A percentile compares a stretch with the other conserved stretches of the same genome.
phyloP scores from a whole-genome alignment of 2,888 invertebrate genomes.

The Nephrocerus scutellatus region DNA sequence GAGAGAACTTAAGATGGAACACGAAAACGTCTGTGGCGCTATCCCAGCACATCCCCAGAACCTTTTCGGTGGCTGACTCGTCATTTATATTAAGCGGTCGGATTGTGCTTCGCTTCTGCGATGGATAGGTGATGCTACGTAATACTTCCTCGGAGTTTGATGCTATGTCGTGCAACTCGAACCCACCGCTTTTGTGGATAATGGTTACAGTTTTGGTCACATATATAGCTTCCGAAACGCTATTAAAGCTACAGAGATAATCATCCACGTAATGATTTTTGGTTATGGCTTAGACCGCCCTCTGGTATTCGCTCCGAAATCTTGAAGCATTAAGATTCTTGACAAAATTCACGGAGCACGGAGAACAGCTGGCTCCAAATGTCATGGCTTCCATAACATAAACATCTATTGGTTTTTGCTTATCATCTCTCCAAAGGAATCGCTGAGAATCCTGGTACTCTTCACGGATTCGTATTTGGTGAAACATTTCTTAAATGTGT shows the following conservation, averaged over 20 bases:
- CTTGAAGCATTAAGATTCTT: constrained; percentile 14
- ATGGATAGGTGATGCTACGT: neutral
- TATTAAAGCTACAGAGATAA: constrained; percentile 10
- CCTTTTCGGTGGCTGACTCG: constrained; percentile 10
- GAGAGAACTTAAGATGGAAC: too few species aligned
- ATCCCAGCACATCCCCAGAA: constrained; percentile 26
- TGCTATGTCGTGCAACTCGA: constrained; percentile 7
- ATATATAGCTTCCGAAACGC: constrained; percentile 5
- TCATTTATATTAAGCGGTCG: constrained; percentile 5
- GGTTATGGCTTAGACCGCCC: constrained; percentile 11
- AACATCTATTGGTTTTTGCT: neutral
- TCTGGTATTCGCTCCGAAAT: constrained; percentile 6
- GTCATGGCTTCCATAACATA: constrained; percentile 24
- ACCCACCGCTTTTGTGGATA: constrained; percentile 10
- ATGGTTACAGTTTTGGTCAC: constrained; percentile 5
- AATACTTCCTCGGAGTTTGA: constrained; percentile 11
- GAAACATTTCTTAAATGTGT: constrained; percentile 37
- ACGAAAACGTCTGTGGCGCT: too few species aligned
- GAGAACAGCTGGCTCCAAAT: constrained; percentile 24
- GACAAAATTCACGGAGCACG: constrained; percentile 20
- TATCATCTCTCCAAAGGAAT: constrained; percentile 26
- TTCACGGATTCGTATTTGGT: constrained; percentile 26
- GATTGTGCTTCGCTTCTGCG: neutral
- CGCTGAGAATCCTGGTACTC: constrained; percentile 28
- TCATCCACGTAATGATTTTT: constrained; percentile 17